Evolutionary conservation across 2,113 vertebrate genomes (phyloP), one percentile per base, ranked within the genome.

Genomic region (Vulpes ferrilata): DNA sequence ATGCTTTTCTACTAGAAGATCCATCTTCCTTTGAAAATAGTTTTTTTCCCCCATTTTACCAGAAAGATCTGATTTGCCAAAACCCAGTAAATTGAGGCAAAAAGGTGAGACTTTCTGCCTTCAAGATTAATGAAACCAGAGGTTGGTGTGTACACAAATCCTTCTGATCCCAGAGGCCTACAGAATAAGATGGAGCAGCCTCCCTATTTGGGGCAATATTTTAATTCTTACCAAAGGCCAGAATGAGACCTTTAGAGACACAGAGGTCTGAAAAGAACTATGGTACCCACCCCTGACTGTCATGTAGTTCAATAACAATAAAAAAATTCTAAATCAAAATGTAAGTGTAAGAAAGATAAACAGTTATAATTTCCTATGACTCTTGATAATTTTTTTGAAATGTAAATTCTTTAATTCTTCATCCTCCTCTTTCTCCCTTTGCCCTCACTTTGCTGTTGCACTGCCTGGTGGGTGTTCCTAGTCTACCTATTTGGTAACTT

Each of bases 31-130:
- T 32, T 84, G 67, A 35, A 43, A 57, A 69, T 23, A 38, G 9
- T 17, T 53, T 65, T 55, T 51, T 23, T n/a, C 3, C 3, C 38
- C 67, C 32, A 69, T 51, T 94, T 78, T 78, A 86, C 10, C n/a
- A 71, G 38, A 13, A 51, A 59, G 38, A 59, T 91, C 4, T 76
- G 35, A 90, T 84, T 95, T 92, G 15, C 53, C 27, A 22, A 62
- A 74, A 59, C 82, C 43, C 13, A 62, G 57, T 60, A 32, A 32
- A 78, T 76, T 2, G 8, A 87, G 55, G 92, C 48, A 20, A 62
- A 84, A 96, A 20, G 19, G 71, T 76, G 23, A 82, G 19, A 60
- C 11, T 57, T 93, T 95, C 62, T 94, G 35, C 69, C 43, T 92
- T 97, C 13, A 93, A 35, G 73, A 55, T 82, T 60, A 78, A 59